A percentile compares a stretch with the other conserved stretches of the same genome.
Evolutionary conservation across 1,140 invertebrate species (phyloP).

Genomic region (Oryctes rhinoceros): DNA sequence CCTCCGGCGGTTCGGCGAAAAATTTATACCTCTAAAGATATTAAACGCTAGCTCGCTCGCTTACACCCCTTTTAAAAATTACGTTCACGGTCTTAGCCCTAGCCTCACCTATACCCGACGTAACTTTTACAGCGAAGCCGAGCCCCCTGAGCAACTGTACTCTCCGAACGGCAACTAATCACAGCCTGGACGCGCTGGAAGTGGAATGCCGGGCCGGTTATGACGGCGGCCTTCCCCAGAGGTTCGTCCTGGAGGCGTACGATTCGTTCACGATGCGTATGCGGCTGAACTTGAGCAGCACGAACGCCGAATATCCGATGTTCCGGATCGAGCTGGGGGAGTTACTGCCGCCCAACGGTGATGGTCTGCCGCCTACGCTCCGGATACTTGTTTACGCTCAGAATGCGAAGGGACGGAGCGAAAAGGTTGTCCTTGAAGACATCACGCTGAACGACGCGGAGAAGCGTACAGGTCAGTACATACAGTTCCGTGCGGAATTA

Average conservation of each 20-base stretch:
- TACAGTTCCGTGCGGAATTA: neutral
- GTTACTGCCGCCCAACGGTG: conserved; percentile 50
- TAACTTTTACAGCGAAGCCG: conserved; percentile 71
- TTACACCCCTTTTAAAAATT: conserved; percentile 1
- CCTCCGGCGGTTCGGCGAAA: neutral
- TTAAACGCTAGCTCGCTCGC: neutral
- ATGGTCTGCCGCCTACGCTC: conserved; percentile 65
- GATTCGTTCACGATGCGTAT: conserved; percentile 75
- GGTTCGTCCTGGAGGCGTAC: conserved; percentile 82
- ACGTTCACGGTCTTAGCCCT: neutral
- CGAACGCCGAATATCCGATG: conserved; percentile 66
- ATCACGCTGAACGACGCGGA: conserved; percentile 87
- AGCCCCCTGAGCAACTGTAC: conserved; percentile 85
- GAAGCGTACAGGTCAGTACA: conserved; percentile 79
- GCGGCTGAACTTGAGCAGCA: conserved; percentile 71
- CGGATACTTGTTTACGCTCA: conserved; percentile 83
- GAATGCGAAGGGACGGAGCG: conserved; percentile 87
- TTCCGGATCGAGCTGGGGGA: conserved; percentile 71
- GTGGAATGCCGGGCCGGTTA: conserved; percentile 82
- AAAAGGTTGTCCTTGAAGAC: conserved; percentile 81
- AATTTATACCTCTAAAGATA: conserved; percentile 10
- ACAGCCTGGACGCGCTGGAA: conserved; percentile 73
- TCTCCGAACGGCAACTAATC: conserved; percentile 73
- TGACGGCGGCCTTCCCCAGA: conserved; percentile 84
- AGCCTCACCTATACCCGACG: neutral